These are phyloP conservation scores for Polia nebulosa DNA, from an alignment of 2,888 invertebrate genomes.

Conservation along the genomic window DNA sequence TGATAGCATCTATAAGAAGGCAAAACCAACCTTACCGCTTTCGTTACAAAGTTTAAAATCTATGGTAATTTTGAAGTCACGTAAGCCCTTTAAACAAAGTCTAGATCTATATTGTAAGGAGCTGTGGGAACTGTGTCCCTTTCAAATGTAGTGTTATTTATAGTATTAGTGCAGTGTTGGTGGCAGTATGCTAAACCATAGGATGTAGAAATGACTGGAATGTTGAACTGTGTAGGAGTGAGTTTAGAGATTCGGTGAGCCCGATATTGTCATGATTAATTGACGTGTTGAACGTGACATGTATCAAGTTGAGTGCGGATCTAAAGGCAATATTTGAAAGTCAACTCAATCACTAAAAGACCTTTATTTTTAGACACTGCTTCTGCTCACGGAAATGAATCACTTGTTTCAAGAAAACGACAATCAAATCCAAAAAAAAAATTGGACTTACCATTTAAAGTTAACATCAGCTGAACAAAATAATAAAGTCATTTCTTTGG, in stretches of 20 bases:
- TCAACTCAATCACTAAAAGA: background rate
- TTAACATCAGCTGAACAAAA: no score
- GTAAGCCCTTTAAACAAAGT: slow-evolving; percentile 58
- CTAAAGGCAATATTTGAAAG: background rate
- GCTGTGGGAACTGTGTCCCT: slow-evolving; percentile 87
- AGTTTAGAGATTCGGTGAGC: slow-evolving; percentile 41
- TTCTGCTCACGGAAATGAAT: no score
- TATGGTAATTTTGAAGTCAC: background rate
- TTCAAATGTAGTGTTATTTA: slow-evolving; percentile 83
- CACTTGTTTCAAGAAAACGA: no score
- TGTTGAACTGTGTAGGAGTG: slow-evolving; percentile 56
- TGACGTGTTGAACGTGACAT: slow-evolving; percentile 29
- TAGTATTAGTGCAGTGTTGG: slow-evolving; percentile 57
- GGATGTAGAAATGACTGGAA: slow-evolving; percentile 66
- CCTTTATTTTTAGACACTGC: no score
- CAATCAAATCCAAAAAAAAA: no score
- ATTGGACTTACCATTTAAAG: no score
- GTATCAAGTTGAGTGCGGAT: slow-evolving; percentile 9
- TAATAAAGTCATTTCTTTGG: no score
- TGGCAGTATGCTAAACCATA: slow-evolving; percentile 63
- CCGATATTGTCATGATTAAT: slow-evolving; percentile 52
- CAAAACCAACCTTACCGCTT: slow-evolving; percentile 44
- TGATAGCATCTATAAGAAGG: slow-evolving; percentile 47
- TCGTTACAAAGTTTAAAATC: slow-evolving; percentile 48
- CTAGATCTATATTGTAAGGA: slow-evolving; percentile 75